Base-by-base conservation (phyloP, 2,113 vertebrate genomes). In the Aythya baeri region DNA sequence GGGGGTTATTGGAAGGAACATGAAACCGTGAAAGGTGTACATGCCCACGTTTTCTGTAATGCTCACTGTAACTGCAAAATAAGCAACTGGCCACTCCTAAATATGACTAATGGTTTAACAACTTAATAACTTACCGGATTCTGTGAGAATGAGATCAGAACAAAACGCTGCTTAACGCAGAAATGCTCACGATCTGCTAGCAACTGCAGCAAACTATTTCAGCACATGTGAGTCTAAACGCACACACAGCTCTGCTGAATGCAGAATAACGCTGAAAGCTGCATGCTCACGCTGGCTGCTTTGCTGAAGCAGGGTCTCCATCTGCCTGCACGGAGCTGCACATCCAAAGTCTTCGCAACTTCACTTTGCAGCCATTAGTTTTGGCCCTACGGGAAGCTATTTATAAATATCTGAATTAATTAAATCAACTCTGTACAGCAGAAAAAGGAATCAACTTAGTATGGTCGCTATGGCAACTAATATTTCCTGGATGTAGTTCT, bases 321-420 rank as follows among this genome's bases (percentile, higher is more conserved):
- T 68, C 52, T 75, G 46, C n/a, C 75, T 6, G 2, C 13, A 16
- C 7, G 59, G 38, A 88, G 63, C 85, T 84, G 83, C 68, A 83
- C 57, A 85, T 58, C 41, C 79, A 17, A 81, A 93, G 65, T 43
- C 86, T 86, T 68, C 72, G 58, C 61, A 88, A 88, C 76, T 94
- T 92, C 22, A 50, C 41, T 94, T 89, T 81, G 77, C 38, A 97
- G 92, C 72, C 95, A 82, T 95, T 96, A 83, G 72, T 93, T 95
- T 88, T 78, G 85, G 91, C 72, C 71, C 49, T 94, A 78, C 1
- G 3, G 94, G 88, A 92, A 95, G 81, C 94, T 97, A 94, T 96
- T 97, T 98, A 97, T 97, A 97, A 97, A 97, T 96, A 97, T 96
- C 93, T 96, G 86, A 79, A 96, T 95, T 94, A 92, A 98, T 98